Evolutionary conservation across 2,113 vertebrate species (phyloP).

Genomic region (Entosphenus tridentatus): DNA sequence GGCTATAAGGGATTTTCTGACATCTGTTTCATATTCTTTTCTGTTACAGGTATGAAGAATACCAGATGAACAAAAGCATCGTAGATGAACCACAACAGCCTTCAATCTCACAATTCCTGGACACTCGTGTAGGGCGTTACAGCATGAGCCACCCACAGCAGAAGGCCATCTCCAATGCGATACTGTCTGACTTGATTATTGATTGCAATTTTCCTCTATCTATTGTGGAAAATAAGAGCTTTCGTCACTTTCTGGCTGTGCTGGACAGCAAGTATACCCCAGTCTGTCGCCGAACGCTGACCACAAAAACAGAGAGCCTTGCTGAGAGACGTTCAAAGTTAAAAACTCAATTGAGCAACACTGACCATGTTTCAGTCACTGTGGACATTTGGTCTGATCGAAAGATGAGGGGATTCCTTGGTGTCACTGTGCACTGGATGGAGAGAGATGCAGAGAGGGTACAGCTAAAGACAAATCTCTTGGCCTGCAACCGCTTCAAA

Average conservation of each 20-base stretch:
- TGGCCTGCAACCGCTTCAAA: conserved; percentile 8
- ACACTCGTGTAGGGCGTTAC: too few relatives aligned
- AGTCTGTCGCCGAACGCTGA: conserved; percentile 8
- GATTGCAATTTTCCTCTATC: conserved; percentile 11
- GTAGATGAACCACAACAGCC: too few relatives aligned
- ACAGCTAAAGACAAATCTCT: conserved; percentile 7
- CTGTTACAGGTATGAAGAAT: too few relatives aligned
- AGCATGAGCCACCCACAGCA: conserved; percentile 7
- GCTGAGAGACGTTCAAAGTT: conserved; percentile 2
- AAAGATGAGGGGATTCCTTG: not conserved
- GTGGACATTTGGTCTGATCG: conserved; percentile 9
- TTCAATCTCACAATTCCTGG: too few relatives aligned
- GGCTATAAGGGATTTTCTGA: too few relatives aligned
- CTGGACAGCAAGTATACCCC: not conserved
- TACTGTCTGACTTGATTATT: conserved; percentile 13
- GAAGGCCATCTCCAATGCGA: conserved; percentile 11
- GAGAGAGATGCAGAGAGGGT: not conserved
- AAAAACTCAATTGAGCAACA: conserved; percentile 9
- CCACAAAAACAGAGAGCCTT: conserved; percentile 10
- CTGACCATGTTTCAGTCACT: conserved; percentile 9
- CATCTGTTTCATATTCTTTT: too few relatives aligned
- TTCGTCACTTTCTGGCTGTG: conserved; percentile 10
- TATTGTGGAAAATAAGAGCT: conserved; percentile 10
- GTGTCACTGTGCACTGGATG: conserved; percentile 6
- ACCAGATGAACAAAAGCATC: too few relatives aligned